Base-by-base conservation (phyloP, 2,888 invertebrate genomes). In the Tortrix viridana region DNA sequence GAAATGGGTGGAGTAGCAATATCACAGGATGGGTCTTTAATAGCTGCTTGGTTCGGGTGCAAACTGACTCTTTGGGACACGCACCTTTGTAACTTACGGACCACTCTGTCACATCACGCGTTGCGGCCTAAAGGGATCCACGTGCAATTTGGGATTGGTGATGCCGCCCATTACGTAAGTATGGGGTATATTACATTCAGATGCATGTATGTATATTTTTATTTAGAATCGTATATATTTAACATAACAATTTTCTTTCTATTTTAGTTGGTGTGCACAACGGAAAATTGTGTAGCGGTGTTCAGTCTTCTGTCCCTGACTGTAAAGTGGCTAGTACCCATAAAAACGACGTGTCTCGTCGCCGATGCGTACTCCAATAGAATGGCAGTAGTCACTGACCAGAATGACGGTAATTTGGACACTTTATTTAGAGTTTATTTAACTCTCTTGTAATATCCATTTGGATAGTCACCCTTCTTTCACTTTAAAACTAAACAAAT, bases 221-320 rank as follows among this genome's bases (percentile, higher is more conserved):
- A 4, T 16, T 16, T 16, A 0, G 6, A 14, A 26, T 48, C 6
- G 2, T 23, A 2, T 5, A 6, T 7, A 26, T 12, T 6, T 2
- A 19, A 50, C 37, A 26, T n/a, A 37, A 47, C 7, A 22, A 47
- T 32, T 9, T 14, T 9, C 32, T 14, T 7, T 22, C 32, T 50
- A 65, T 84, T 79, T 7, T 69, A 92, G 92, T 71, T 92, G 71
- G 92, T 88, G 12, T 92, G 92, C 69, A 91, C 92, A 2, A 94
- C 94, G n/a, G 79, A 89, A 3, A 81, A 88, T 12, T 93, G 94
- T 65, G 71, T 96, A 7, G 93, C 93, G 2, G 95, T 95, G 1
- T 96, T 96, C 96, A 95, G 96, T 85, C 84, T 96, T 16, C 81
- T 96, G 55, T 95, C 95, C 0, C 84, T 96, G n/a, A 92, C 94